Evolutionary conservation across 2,113 vertebrate genomes (phyloP).

Genomic region (Corapipo altera): DNA sequence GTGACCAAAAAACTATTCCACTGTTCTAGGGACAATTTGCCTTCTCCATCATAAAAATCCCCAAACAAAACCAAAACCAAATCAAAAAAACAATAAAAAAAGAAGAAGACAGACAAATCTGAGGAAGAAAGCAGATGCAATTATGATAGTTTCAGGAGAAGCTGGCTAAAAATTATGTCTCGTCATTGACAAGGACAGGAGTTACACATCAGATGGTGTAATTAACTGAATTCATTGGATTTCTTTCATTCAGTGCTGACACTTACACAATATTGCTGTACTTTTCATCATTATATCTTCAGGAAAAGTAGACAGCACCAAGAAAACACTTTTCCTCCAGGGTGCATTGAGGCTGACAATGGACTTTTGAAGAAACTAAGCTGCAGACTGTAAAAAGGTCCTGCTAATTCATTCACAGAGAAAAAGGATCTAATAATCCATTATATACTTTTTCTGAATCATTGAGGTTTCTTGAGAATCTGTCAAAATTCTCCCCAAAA

Average conservation of each 20-base stretch:
- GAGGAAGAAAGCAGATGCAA: not conserved
- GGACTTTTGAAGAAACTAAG: not conserved
- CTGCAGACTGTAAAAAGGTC: not conserved
- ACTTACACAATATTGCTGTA: not conserved
- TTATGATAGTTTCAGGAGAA: not conserved
- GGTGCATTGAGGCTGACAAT: not conserved
- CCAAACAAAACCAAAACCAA: not conserved
- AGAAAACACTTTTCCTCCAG: not conserved
- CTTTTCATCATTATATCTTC: not conserved
- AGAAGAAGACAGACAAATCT: not conserved
- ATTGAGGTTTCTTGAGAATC: not conserved
- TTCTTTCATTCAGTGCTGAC: not conserved
- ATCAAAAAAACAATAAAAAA: not conserved
- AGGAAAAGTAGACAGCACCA: not conserved
- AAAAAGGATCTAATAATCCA: not conserved
- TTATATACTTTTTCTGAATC: not conserved
- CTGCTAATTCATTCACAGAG: not conserved
- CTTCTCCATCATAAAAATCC: not conserved
- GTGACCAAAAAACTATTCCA: not conserved
- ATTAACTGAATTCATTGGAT: not conserved
- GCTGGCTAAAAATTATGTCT: not conserved
- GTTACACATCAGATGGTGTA: not conserved
- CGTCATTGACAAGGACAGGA: not conserved
- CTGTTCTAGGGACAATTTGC: rapidly evolving
- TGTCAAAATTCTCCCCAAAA: not conserved